These are phyloP conservation scores for Ectropis crepuscularia DNA, from an alignment of 2,888 invertebrate species.

Conservation along the genomic window DNA sequence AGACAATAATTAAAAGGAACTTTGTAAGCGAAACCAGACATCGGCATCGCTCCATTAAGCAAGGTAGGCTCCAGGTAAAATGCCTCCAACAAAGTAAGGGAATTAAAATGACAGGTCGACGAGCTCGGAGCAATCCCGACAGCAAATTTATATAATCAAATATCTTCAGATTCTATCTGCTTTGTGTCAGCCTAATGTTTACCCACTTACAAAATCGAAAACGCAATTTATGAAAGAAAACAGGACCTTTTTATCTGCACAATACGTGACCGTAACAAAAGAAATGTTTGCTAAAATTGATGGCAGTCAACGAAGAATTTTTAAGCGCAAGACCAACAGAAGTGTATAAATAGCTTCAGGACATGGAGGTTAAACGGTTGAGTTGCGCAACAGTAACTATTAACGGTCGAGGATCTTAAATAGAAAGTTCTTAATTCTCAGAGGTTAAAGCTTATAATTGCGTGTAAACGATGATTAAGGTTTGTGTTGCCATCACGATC, in stretches of 20 bases:
- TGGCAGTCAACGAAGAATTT: slow-evolving; percentile 51
- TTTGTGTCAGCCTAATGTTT: slow-evolving; percentile 36
- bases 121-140: slow-evolving; percentile 26
- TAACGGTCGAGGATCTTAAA: slow-evolving; percentile 37
- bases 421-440: slow-evolving; percentile 37
- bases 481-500: slow-evolving; percentile 18
- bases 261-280: slow-evolving; percentile 43
- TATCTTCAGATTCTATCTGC: slow-evolving; percentile 20
- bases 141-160: slow-evolving; percentile 27
- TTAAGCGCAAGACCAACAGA: slow-evolving; percentile 50
- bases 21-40: slow-evolving; percentile 54
- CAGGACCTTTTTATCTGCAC: slow-evolving; percentile 34
- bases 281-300: slow-evolving; percentile 33
- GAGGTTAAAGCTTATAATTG: slow-evolving; percentile 33
- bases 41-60: slow-evolving; percentile 43
- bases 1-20: slow-evolving; percentile 55
- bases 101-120: slow-evolving; percentile 47
- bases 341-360: slow-evolving; percentile 67
- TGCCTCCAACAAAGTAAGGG: slow-evolving; percentile 57
- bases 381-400: slow-evolving; percentile 58
- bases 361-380: slow-evolving; percentile 65
- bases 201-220: slow-evolving; percentile 42
- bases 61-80: slow-evolving; percentile 47
- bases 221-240: slow-evolving; percentile 34
- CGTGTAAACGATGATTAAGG: slow-evolving; percentile 36